Percentiles rank a stretch among this genome's conserved stretches.
Evolutionary conservation across 2,888 invertebrate genomes (phyloP).

Genomic region (Anaspis maculata): DNA sequence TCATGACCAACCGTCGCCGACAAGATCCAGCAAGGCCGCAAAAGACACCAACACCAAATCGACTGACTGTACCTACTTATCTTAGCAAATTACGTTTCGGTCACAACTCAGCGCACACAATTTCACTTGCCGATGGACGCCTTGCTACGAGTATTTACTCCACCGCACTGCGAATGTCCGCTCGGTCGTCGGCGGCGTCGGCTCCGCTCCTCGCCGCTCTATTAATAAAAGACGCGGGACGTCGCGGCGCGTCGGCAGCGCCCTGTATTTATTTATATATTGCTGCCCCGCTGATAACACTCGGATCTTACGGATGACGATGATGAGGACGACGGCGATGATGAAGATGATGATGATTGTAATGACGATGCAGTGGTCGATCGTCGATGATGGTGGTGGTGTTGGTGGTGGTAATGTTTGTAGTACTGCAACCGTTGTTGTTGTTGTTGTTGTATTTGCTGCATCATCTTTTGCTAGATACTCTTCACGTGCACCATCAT

Average conservation of each 20-base stretch:
- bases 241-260: conserved; percentile 23
- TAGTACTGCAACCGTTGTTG: too few relatives aligned
- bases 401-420: too few relatives aligned
- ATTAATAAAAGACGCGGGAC: conserved; percentile 28
- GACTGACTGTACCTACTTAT: too few relatives aligned
- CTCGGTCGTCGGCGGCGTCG: conserved; percentile 8
- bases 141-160: conserved; percentile 5
- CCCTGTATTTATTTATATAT: conserved; percentile 25
- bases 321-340: too few relatives aligned
- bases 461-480: conserved; percentile 3
- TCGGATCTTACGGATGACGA: too few relatives aligned
- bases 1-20: conserved; percentile 2
- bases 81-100: too few relatives aligned
- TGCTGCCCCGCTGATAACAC: conserved; percentile 25
- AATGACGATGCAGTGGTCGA: too few relatives aligned
- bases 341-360: too few relatives aligned
- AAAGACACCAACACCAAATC: too few relatives aligned
- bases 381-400: too few relatives aligned
- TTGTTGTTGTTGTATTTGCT: conserved; percentile 14
- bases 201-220: conserved; percentile 20
- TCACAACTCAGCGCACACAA: too few relatives aligned
- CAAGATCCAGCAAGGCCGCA: neutral
- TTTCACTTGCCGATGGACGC: neutral
- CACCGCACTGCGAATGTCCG: conserved; percentile 20
- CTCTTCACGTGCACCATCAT: conserved; percentile 5